Percentiles rank a stretch among this genome's conserved stretches.
Evolutionary conservation across 2,888 invertebrate species (phyloP).

Genomic region (Hypomecis atomaria): DNA sequence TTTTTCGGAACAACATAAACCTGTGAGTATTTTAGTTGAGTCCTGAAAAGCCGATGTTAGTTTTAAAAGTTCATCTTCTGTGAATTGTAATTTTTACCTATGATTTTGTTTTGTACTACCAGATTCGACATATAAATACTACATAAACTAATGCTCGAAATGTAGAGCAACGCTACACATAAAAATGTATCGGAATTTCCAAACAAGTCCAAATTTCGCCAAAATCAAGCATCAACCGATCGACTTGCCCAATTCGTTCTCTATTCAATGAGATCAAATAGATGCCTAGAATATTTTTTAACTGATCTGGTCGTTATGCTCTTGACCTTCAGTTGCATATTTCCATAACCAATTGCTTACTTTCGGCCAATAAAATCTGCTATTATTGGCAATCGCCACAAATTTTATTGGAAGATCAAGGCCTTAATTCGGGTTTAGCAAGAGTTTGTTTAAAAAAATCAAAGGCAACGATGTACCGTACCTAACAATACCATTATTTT

Average conservation of each 20-base stretch:
- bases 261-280: background rate
- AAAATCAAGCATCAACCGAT: too few species aligned
- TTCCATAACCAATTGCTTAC: constrained; percentile 24
- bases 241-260: too few species aligned
- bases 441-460: background rate
- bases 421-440: constrained; percentile 14
- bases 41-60: background rate
- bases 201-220: too few species aligned
- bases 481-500: background rate
- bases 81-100: too few species aligned
- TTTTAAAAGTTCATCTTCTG: too few species aligned
- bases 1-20: constrained; percentile 72
- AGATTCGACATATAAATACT: too few species aligned
- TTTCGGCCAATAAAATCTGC: constrained; percentile 14
- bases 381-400: constrained; percentile 14
- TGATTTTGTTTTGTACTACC: too few species aligned
- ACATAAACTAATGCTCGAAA: too few species aligned
- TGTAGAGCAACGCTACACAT: too few species aligned
- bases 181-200: too few species aligned
- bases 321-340: constrained; percentile 19
- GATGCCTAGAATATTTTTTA: background rate
- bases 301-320: constrained; percentile 6
- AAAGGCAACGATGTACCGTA: background rate
- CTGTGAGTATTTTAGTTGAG: constrained; percentile 61
- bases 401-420: constrained; percentile 28